Conservation (phyloP, 2,888 invertebrate genomes). For the Drosophila cognata region DNA sequence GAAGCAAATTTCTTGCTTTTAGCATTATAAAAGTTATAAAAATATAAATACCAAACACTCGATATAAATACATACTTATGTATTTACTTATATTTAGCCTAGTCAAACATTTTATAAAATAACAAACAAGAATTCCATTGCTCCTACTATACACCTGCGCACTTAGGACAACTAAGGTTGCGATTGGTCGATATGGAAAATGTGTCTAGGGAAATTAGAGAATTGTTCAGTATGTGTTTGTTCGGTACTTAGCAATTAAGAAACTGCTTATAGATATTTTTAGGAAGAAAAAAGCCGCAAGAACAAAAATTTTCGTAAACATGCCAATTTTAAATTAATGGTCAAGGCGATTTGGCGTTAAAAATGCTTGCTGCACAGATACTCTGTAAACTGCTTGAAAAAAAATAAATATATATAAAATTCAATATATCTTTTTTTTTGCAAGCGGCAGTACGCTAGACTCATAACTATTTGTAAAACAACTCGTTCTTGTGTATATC, state of each 20-base stretch:
- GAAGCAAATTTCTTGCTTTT: background rate
- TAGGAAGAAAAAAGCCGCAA: constrained; percentile 3
- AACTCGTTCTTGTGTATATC: background rate
- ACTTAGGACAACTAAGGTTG: background rate
- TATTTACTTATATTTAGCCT: background rate
- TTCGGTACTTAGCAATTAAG: background rate
- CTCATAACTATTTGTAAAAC: background rate
- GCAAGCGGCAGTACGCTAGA: too few relatives aligned
- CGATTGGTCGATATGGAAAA: background rate
- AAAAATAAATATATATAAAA: background rate
- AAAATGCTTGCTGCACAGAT: background rate
- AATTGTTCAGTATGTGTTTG: constrained; percentile 16
- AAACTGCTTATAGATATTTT: constrained; percentile 6
- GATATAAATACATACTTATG: background rate
- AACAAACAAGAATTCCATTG: background rate
- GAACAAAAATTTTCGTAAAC: background rate
- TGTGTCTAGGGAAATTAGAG: background rate
- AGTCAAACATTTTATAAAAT: background rate
- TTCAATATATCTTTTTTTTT: background rate
- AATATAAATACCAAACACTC: background rate
- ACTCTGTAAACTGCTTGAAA: background rate
- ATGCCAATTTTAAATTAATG: background rate
- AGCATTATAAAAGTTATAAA: background rate
- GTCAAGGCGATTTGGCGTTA: background rate
- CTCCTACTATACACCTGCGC: background rate